These are phyloP conservation scores for Ceyx cyanopectus DNA, from an alignment of 2,113 vertebrate genomes.

Conservation along the genomic window DNA sequence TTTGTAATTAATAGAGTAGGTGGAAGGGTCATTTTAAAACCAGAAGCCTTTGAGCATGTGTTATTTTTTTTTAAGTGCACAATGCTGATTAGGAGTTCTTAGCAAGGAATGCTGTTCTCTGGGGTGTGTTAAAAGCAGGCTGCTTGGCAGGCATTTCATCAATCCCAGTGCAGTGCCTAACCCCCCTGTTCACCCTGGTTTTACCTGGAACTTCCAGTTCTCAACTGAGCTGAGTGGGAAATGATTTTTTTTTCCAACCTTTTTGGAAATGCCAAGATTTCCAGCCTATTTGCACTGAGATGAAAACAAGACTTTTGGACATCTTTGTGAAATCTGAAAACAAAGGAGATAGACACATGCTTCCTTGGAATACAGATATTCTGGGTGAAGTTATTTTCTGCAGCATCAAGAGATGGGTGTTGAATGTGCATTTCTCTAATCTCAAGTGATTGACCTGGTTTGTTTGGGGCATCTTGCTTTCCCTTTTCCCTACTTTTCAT, in stretches of 20 bases:
- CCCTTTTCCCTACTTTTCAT: background rate
- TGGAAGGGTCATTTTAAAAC: conserved; percentile 56
- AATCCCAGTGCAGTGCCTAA: background rate
- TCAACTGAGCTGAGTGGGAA: background rate
- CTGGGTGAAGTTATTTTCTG: background rate
- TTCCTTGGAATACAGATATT: background rate
- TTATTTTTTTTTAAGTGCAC: background rate
- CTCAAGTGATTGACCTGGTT: background rate
- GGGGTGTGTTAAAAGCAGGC: conserved; percentile 22
- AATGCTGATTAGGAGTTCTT: conserved; percentile 17
- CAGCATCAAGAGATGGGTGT: background rate
- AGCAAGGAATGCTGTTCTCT: conserved; percentile 17
- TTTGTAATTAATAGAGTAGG: conserved; percentile 63
- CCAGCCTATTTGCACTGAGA: background rate
- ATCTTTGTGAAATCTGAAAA: background rate
- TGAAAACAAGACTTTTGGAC: background rate
- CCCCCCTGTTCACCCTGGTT: background rate
- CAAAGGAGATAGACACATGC: background rate
- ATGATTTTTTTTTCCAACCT: background rate
- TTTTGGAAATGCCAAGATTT: background rate
- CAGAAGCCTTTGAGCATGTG: conserved; percentile 8
- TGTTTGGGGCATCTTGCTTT: background rate
- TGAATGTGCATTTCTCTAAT: background rate
- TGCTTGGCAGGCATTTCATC: conserved; percentile 28
- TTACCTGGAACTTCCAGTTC: conserved; percentile 15